Evolutionary conservation across 2,113 vertebrate genomes (phyloP).

Genomic region (Brachypodius melanocephalos): DNA sequence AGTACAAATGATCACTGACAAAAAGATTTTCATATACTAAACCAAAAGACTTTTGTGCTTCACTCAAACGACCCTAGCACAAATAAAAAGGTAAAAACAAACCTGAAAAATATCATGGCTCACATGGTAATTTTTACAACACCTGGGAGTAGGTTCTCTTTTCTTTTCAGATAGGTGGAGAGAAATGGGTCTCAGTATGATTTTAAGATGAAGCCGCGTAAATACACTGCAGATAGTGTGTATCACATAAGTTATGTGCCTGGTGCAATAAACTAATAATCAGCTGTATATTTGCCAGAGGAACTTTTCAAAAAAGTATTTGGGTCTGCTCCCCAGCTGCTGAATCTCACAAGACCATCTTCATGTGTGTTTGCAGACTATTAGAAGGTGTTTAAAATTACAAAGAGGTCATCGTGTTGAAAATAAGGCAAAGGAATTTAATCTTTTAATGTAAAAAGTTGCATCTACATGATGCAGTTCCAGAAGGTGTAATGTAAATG

Average conservation of each 20-base stretch:
- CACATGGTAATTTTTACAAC: not conserved
- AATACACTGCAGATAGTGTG: not conserved
- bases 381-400: not conserved
- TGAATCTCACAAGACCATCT: not conserved
- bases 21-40: not conserved
- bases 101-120: not conserved
- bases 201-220: not conserved
- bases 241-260: not conserved
- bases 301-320: not conserved
- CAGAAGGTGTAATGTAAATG: not conserved
- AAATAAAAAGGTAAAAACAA: not conserved
- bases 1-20: not conserved
- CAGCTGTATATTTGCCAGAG: not conserved
- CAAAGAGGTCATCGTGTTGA: not conserved
- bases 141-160: not conserved
- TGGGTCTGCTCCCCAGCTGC: not conserved
- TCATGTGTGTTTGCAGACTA: not conserved
- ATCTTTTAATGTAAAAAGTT: not conserved
- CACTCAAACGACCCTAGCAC: not conserved
- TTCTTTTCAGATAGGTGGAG: not conserved
- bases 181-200: not conserved
- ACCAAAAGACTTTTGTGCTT: not conserved
- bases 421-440: not conserved
- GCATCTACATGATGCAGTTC: not conserved
- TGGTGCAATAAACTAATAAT: not conserved